Base-by-base conservation (phyloP, 2,888 invertebrate species). In the Tipula unca region DNA sequence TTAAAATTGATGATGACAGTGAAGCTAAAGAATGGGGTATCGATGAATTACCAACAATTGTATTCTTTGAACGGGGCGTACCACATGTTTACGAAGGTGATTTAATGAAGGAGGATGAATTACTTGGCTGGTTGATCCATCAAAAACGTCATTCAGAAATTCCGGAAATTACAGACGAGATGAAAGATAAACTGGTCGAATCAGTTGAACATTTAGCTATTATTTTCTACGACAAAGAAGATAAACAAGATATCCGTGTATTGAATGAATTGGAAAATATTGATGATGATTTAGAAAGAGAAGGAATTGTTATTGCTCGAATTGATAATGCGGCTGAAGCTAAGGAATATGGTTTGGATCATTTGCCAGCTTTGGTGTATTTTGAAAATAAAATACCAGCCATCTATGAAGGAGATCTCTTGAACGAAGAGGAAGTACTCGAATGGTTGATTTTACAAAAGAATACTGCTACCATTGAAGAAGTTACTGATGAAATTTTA, bases 381-480 rank as follows among this genome's bases (percentile, higher is more conserved):
- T 98, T 97, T 89, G 97, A 98, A 91, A 95, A 96, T 88, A 96
- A 96, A 90, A 96, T 97, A 86, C 98, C 98, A 1, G 96, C 97
- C 0, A 92, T 97, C 86, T 98, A 97, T 90, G 97, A 97, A 91
- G 97, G 97, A 29, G 97, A 97, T 90, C 92, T 97, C 0, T 95
- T 96, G 93, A 97, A 97, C 89, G 97, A 97, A 91, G 96, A 97
- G 86, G 96, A 97, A 92, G 97, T 97, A 4, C 91, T 97, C n/a
- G 94, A 95, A 88, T 97, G 97, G 97, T 87, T 91, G 87, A 88
- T 97, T 87, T 94, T 96, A 88, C 97, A 97, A 89, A 97, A 97
- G 90, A 95, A 95, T 89, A 95, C 95, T 0, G 97, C 97, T 8
- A 98, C 97, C 4, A 98, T 98, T 88, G 98, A 98, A 91, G 97